Base-by-base conservation (phyloP, 2,888 invertebrate species). In the Ophioninae sp. region DNA sequence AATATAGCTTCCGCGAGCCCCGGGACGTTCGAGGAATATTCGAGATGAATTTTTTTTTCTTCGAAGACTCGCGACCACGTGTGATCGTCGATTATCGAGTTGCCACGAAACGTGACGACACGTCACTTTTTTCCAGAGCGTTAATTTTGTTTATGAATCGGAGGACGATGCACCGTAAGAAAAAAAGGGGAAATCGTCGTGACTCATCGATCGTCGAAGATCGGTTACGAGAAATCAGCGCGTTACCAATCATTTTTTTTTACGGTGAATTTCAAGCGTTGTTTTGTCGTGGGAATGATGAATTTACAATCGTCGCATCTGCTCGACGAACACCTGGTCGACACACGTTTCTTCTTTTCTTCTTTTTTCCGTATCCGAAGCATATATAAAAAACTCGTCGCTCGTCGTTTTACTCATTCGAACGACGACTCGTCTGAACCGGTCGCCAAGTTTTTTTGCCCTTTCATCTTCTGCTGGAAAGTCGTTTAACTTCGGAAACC, bases 351-450 rank as follows among this genome's bases (percentile, higher is more conserved):
- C 63, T 71, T 65, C 67, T 44, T 39, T 64, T 64, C 37, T 64
- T 51, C 51, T 1, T 22, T 39, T 64, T 72, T n/a, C 2, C 13
- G 39, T n/a, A 2, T 69, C 20, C 30, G 20, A 39, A 30, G 71
- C 81, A 83, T 85, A 85, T 80, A 85, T 81, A 79, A 85, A 74
- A 23, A 22, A 30, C n/a, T 74, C 41, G 41, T 41, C 63, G 30
- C 30, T n/a, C 10, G 30, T 20, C 0, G 44, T 64, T 64, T 51
- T 0, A 20, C 51, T 64, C 73, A 74, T 30, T 74, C 73, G 63
- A 74, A 51, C 63, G 44, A 30, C 22, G 73, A 74, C 63, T 64
- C 30, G 17, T 2, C 23, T n/a, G 6, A 73, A 39, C 20, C 58
- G n/a, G 37, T 23, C 17, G n/a, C 30, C 6, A 30, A 30, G 30